Conservation (phyloP, 2,113 vertebrate species). For the Scomber colias region DNA sequence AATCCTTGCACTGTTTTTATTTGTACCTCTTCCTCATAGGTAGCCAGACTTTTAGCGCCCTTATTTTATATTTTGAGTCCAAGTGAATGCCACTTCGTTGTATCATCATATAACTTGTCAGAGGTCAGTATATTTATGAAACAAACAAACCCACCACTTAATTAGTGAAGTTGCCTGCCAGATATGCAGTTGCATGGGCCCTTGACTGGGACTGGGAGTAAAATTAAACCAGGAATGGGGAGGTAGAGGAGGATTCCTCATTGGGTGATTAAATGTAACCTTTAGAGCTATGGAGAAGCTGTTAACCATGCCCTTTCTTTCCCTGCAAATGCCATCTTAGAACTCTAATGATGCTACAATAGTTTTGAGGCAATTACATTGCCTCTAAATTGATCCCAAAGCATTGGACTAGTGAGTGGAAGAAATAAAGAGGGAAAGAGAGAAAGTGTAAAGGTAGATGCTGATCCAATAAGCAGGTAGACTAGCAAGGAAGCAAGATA, state of each 20-base stretch:
- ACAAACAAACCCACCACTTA: constrained; percentile 72
- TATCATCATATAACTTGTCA: constrained; percentile 58
- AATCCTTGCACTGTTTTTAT: background rate
- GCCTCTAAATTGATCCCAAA: constrained; percentile 84
- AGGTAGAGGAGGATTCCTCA: constrained; percentile 74
- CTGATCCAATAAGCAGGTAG: constrained; percentile 56
- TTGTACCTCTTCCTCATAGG: background rate
- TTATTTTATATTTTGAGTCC: constrained; percentile 21
- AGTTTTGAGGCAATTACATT: constrained; percentile 86
- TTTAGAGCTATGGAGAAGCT: constrained; percentile 84
- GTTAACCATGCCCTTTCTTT: constrained; percentile 88
- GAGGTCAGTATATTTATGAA: constrained; percentile 57
- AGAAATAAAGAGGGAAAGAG: constrained; percentile 40
- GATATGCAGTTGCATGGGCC: constrained; percentile 42
- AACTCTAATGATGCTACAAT: constrained; percentile 86
- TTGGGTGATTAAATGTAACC: constrained; percentile 89
- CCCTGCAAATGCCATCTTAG: constrained; percentile 84
- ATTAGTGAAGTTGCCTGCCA: constrained; percentile 66
- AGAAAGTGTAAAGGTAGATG: constrained; percentile 45
- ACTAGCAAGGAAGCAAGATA: constrained; percentile 12
- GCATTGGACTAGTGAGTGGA: constrained; percentile 68
- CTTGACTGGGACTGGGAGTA: constrained; percentile 57
- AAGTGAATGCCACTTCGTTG: constrained; percentile 45
- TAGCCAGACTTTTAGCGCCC: background rate
- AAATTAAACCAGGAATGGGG: constrained; percentile 58